Evolutionary conservation across 2,888 invertebrate species (phyloP), one percentile per base, ranked within the genome.

Genomic region (Sturmia bella): DNA sequence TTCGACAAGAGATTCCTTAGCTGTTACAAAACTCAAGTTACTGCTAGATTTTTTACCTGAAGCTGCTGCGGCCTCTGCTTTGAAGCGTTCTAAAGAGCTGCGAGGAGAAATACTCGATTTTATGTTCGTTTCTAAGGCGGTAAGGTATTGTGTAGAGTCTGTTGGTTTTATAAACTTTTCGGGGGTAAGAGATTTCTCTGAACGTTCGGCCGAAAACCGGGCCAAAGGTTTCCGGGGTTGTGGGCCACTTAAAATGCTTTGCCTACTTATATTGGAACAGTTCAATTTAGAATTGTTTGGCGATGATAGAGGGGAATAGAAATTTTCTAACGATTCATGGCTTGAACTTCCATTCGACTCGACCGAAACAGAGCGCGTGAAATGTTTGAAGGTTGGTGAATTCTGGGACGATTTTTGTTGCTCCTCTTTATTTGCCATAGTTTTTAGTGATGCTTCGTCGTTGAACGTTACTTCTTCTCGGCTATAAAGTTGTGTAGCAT

Each of bases 221-320:
- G 77, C 37, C 9, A 88, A 19, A 0, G 88, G 86, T 54, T 81
- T 84, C 12, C 88, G 85, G 3, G 85, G 85, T 66, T 86, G 85
- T 3, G 89, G 89, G 0, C 88, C 88, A 54, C 72, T 74, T 13
- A 80, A 19, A 7, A 69, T 68, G 39, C 81, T 68, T 21, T 64
- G 19, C 32, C 19, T 69, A 32, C 78, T 78, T 6, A 66, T 4
- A 59, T 63, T 69, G 1, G 81, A 75, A 68, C 56, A 32, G 61
- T 72, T 68, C 7, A 85, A 45, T 0, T 66, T 75, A 0, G 87
- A 87, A 15, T 70, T 84, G 66, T 88, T 84, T 43, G 84, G 83
- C 1, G 87, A 86, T 3, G 84, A 78, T 45, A 85, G 3, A 0
- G 88, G 87, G 4, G 88, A 88, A 27, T 85, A 48, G 52, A 86